Evolutionary conservation across 2,888 invertebrate genomes (phyloP), one percentile per base, ranked within the genome.

Genomic region (Scaptomyza tumidula): DNA sequence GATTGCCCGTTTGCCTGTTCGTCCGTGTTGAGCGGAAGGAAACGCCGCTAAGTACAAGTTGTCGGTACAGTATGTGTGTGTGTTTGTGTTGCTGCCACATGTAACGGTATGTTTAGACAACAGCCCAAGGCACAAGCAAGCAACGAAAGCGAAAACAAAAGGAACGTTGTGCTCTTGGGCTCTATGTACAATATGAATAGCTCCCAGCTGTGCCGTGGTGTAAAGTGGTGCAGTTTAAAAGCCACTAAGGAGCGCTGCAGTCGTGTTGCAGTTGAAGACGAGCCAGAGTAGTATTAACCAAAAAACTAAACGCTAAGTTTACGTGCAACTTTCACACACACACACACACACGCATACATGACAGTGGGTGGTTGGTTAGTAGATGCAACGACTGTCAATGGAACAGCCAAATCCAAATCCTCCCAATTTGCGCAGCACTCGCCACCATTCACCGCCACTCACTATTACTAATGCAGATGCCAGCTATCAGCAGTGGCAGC

Each of bases 391-490:
- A 44, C 67, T 73, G 73, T 73, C 72, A 71, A 55, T 48, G 57
- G 57, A 29, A 13, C 46, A 13, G 50, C 56, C 62, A 65, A 72
- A 72, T 78, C 73, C 70, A 66, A 78, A 79, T 85, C 71, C 80
- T 59, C 63, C 83, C 80, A 87, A 87, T 86, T 87, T 74, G 76
- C 83, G 82, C 73, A 75, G 59, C 66, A 69, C 64, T 81, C 66
- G 79, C 78, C 68, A 58, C 69, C 62, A 54, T 65, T 66, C 60
- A 57, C 68, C 83, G 61, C 71, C 71, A 75, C 71, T 86, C 78
- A 83, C 80, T 64, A 87, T 86, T 83, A 88, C 86, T 88, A 86
- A 84, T 84, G 83, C 83, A 88, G 83, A 88, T 86, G 64, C 84
- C 80, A 82, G 77, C 77, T 79, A 86, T 83, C 77, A 70, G 69